Conservation (phyloP, 1,140 invertebrate species). For the Pseudomyrmex cubaensis region DNA sequence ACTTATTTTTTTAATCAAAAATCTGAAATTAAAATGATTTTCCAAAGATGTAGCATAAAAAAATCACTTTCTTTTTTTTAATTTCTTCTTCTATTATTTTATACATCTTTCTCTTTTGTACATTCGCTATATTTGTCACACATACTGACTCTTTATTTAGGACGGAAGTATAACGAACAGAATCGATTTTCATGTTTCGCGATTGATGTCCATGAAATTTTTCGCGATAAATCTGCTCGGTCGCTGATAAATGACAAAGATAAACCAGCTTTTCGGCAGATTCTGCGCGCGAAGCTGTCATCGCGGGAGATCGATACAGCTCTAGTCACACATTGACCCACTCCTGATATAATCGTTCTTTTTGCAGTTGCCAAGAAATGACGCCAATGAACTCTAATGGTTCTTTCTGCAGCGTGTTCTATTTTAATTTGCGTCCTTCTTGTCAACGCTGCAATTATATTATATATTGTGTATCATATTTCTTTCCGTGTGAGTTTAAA, state of each 20-base stretch:
- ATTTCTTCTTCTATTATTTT: background rate
- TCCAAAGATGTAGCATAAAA: too few species aligned
- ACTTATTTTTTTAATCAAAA: too few species aligned
- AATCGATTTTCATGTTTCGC: background rate
- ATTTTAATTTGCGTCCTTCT: slow-evolving; percentile 33
- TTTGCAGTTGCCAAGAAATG: slow-evolving; percentile 38
- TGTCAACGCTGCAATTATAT: background rate
- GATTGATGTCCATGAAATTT: background rate
- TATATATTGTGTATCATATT: background rate
- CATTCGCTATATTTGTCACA: too few species aligned
- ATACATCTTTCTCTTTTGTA: background rate
- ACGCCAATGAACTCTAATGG: slow-evolving; percentile 41
- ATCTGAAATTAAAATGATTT: too few species aligned
- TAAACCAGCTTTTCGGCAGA: slow-evolving; percentile 34
- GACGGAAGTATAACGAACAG: too few species aligned
- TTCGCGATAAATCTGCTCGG: background rate
- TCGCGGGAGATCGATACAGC: slow-evolving; percentile 34
- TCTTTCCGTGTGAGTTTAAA: background rate
- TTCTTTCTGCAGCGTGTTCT: background rate
- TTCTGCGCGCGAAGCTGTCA: background rate
- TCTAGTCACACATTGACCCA: slow-evolving; percentile 6
- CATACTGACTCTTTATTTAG: too few species aligned
- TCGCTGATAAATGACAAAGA: background rate
- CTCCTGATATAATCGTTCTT: slow-evolving; percentile 33
- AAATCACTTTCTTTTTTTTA: too few species aligned